Evolutionary conservation across 2,888 invertebrate genomes (phyloP), one percentile per base, ranked within the genome.

Genomic region (Phoenoteleia sp.): DNA sequence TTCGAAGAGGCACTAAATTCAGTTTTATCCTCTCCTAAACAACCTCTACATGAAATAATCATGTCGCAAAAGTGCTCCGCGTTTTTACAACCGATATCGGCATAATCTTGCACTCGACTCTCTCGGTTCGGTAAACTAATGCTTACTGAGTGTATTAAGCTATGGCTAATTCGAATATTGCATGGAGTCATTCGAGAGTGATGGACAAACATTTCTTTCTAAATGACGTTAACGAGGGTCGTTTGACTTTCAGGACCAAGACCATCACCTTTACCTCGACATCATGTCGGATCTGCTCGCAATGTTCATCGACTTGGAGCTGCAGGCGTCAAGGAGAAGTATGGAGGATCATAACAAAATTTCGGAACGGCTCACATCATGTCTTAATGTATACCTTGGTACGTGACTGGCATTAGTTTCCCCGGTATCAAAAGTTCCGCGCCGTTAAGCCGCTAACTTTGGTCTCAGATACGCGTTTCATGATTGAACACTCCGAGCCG

Each of bases 241-340:
- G 4, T 49, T 29, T 13, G 6, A 23, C 25, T 64, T 72, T 21
- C 90, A 94, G 94, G 91, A 91, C 23, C 84, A 91, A 60, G 92
- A 94, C 87, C 91, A 91, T 76, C 88, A 91, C 52, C 84, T 87
- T 66, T 94, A 94, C 88, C 89, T 94, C 87, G 93, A 93, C 80
- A 90, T 91, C 71, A 94, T 94, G 94, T 94, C 94, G 29, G 92
- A 94, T 84, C 87, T 94, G 36, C 87, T 94, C 86, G 93, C 94
- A 9, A 90, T 94, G 90, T 94, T 94, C 85, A 91, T 94, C 87
- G 94, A 94, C 82, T 91, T 94, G 92, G 94, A 94, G 90, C 89
- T 94, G 52, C 93, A 93, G 85, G 93, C 93, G 89, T 94, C 88
- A 90, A 93, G 88, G 88, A 90, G 89, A 71, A 91, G 88, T 19